Evolutionary conservation across 2,888 invertebrate species (phyloP), one percentile per base, ranked within the genome.

Genomic region (Metallyticus violacea): DNA sequence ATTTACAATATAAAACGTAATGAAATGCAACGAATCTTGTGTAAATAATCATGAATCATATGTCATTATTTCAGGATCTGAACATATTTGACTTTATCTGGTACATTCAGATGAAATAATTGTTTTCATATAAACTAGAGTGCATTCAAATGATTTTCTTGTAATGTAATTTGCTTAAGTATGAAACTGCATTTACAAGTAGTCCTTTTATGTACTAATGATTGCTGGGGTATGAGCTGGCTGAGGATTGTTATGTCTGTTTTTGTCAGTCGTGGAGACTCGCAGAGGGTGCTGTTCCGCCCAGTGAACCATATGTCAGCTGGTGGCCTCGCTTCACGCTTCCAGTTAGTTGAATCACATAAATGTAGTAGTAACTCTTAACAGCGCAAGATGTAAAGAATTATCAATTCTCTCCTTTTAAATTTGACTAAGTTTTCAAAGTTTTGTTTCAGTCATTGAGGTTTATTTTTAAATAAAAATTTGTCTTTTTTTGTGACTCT

Each of bases 261-360:
- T 91, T 91, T 91, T 92, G 93, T 91, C 93, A 96, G 95, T 93
- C 95, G 95, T 90, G 94, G 94, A 90, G 96, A 96, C 91, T 94
- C 94, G 88, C 95, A 95, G 92, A 93, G 96, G 90, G 96, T 96
- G 90, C 93, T 96, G 92, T 96, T 95, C 93, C 94, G 94, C 91
- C 94, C 94, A 90, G 94, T 95, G 90, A 96, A 96, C 93, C 96
- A 95, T 92, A 94, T 95, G 95, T 93, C 94, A 89, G 93, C 94
- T 89, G 93, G 93, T 91, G 93, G 93, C 91, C 94, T 93, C 91
- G 93, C 94, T 90, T 93, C 94, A 90, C 94, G 95, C 93, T 95
- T 94, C 92, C 95, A 95, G 96, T 96, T 94, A 95, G 95, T 95
- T 90, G 82, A 87, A 82, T 27, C 83, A 83, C 83, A 77, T 83